phyloP scores from a whole-genome alignment of 2,888 invertebrate genomes.

The Unio pictorum region DNA sequence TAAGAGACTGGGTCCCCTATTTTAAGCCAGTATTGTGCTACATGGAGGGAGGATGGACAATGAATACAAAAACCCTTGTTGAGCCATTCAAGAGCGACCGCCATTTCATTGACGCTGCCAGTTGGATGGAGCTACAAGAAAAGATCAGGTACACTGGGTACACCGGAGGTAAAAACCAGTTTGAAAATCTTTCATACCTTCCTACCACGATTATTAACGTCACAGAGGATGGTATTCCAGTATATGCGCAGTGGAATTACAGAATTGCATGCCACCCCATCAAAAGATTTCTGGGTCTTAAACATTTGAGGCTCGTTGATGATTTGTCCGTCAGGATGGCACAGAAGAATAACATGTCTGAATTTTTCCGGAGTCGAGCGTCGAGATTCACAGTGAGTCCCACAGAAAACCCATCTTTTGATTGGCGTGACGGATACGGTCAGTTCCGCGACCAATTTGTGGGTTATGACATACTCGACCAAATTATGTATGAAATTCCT shows the following conservation, averaged over 20 bases:
- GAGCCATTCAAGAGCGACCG: constrained; percentile 63
- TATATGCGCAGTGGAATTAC: constrained; percentile 58
- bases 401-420: too few species aligned
- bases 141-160: constrained; percentile 51
- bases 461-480: constrained; percentile 29
- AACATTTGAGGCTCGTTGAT: constrained; percentile 26
- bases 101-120: constrained; percentile 53
- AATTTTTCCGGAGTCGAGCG: constrained; percentile 10
- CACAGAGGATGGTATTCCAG: constrained; percentile 28
- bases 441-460: constrained; percentile 2
- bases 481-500: constrained; percentile 54
- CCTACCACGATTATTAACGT: constrained; percentile 37
- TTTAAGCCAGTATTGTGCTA: constrained; percentile 51
- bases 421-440: too few species aligned
- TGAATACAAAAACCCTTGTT: constrained; percentile 23
- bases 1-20: constrained; percentile 48
- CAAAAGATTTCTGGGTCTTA: constrained; percentile 27
- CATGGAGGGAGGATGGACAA: constrained; percentile 57
- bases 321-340: constrained; percentile 36
- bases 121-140: constrained; percentile 56
- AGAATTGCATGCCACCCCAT: constrained; percentile 52
- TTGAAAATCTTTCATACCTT: constrained; percentile 47
- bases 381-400: background rate
- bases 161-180: constrained; percentile 38
- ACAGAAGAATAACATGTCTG: constrained; percentile 9